Evolutionary conservation across 2,113 vertebrate species (phyloP).

Genomic region (Crotalus tigris): DNA sequence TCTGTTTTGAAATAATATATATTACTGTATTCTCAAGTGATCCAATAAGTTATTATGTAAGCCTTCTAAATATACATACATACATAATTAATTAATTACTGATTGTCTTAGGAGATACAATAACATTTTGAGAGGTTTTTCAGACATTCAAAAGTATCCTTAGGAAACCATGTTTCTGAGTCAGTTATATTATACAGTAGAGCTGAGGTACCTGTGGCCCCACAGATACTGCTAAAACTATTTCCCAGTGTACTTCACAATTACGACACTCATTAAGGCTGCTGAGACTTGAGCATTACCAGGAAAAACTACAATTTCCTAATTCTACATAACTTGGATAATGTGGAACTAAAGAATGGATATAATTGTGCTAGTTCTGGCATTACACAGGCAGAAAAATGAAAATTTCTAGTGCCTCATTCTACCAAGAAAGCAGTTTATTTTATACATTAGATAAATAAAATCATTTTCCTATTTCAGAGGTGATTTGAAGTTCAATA

Average conservation of each 20-base stretch:
- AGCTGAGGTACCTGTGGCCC: neutral
- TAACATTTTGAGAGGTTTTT: neutral
- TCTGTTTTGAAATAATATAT: neutral
- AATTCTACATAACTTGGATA: neutral
- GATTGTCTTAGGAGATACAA: neutral
- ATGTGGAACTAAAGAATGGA: neutral
- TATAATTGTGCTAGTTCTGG: neutral
- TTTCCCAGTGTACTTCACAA: neutral
- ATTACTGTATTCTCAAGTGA: neutral
- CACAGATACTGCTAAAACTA: neutral
- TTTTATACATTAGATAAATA: neutral
- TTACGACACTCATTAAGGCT: neutral
- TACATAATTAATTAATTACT: neutral
- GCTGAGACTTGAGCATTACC: neutral
- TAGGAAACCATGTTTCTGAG: neutral
- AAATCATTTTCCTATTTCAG: neutral
- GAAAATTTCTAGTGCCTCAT: neutral
- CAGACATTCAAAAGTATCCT: neutral
- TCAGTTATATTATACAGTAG: neutral
- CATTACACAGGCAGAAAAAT: neutral
- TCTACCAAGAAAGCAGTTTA: neutral
- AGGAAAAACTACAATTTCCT: neutral
- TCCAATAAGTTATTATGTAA: neutral
- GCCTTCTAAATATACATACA: neutral
- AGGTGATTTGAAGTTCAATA: neutral